Base-by-base conservation (phyloP, 2,888 invertebrate genomes). In the Aleiodes leptofemur region DNA sequence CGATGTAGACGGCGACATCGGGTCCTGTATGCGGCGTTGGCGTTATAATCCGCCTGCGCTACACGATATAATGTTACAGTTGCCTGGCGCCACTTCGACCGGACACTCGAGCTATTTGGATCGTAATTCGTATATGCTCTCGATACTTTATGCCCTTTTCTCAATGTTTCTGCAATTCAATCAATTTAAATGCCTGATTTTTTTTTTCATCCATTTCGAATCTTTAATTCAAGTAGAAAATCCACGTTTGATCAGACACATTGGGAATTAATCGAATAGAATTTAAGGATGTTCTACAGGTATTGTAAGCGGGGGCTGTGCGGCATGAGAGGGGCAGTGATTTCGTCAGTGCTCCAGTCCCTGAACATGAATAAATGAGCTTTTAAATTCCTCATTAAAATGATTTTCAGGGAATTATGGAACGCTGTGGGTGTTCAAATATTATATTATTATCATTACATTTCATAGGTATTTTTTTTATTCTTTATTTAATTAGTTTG, bases 1-100 rank as follows among this genome's bases (percentile, higher is more conserved):
- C 72, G 74, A 76, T 78, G 74, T 72, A 59, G 57, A 57, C 50
- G 70, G 50, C 48, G 57, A 71, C 73, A 43, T 59, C 68, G 66
- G 23, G 23, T 55, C 74, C 70, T 68, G 70, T 69, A 64, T 77
- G 72, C 69, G 43, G 71, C 69, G 75, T 61, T 74, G 50, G 73
- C 73, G 69, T 50, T 69, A 61, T 74, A 69, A 69, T 57, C 69
- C 43, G 51, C 48, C 73, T 69, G 38, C 31, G 69, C 64, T 23
- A 76, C 76, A 79, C 82, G 83, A 84, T 85, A 83, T 85, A 85
- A 80, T 83, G 82, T 84, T 86, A 86, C 84, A 75, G 78, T 79
- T 73, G 78, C 72, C 82, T 82, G 86, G 85, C 86, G 85, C 84
- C 85, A 80, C 77, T 79, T 79, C 78, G 82, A 80, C 81, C 80